Evolutionary conservation across 1,140 invertebrate species (phyloP).

Genomic region (Eupeodes corollae): DNA sequence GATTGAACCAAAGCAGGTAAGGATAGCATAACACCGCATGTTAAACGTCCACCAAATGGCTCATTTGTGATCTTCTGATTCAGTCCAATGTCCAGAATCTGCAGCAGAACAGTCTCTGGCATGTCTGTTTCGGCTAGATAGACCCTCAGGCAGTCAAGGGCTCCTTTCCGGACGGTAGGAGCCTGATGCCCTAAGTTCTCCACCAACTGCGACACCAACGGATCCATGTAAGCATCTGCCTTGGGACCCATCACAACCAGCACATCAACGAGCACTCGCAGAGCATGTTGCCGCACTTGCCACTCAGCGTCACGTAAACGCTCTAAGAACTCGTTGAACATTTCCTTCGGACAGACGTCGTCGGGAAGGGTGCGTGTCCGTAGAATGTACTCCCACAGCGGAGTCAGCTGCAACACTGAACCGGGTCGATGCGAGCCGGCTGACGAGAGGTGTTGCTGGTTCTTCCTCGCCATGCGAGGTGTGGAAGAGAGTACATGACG

Average conservation of each 20-base stretch:
- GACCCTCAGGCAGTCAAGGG: conserved; percentile 54
- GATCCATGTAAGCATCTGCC: conserved; percentile 47
- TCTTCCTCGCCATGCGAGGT: no score
- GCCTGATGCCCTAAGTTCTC: conserved; percentile 62
- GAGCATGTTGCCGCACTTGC: conserved; percentile 66
- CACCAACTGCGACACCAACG: conserved; percentile 53
- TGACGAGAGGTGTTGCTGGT: no score
- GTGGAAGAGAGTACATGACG: background rate
- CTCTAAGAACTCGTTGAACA: conserved; percentile 56
- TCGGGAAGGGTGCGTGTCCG: conserved; percentile 46
- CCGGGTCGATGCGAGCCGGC: background rate
- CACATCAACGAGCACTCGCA: conserved; percentile 61
- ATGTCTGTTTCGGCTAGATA: conserved; percentile 51
- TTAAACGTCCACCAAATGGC: conserved; percentile 48
- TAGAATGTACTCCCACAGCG: conserved; percentile 64
- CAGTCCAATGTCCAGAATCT: conserved; percentile 52
- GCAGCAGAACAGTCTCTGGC: conserved; percentile 46
- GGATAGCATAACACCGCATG: conserved; percentile 53
- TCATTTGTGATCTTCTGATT: conserved; percentile 44
- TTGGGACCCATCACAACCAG: conserved; percentile 53
- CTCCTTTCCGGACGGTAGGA: conserved; percentile 62
- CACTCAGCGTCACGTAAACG: conserved; percentile 65
- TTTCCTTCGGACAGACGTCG: conserved; percentile 48
- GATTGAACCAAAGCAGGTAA: conserved; percentile 50
- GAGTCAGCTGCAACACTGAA: conserved; percentile 47